phyloP scores from a whole-genome alignment of 2,888 invertebrate species.

The Athetis lepigone region DNA sequence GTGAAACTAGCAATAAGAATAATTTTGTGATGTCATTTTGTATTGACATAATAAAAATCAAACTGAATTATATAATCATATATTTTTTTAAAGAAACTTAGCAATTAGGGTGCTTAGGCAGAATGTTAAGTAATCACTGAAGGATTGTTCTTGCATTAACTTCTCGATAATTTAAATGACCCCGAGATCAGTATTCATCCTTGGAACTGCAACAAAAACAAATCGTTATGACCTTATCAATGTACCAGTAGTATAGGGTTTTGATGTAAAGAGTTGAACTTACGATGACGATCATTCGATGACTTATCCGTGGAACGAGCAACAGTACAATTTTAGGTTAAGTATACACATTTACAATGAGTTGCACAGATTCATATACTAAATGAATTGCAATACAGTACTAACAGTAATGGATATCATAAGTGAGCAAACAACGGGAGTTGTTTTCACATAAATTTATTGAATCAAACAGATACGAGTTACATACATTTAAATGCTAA shows the following conservation, averaged over 20 bases:
- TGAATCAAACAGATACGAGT: constrained; percentile 60
- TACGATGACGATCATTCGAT: constrained; percentile 51
- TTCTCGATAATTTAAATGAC: constrained; percentile 78
- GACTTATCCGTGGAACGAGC: constrained; percentile 52
- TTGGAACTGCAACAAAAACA: constrained; percentile 83
- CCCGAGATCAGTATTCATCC: constrained; percentile 77
- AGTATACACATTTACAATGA: constrained; percentile 58
- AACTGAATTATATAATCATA: constrained; percentile 71
- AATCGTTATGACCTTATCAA: constrained; percentile 40
- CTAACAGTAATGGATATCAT: constrained; percentile 50
- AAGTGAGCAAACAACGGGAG: constrained; percentile 57
- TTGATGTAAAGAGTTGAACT: constrained; percentile 54
- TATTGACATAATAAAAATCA: constrained; percentile 66
- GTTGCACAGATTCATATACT: constrained; percentile 39
- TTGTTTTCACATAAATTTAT: constrained; percentile 61
- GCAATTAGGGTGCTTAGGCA: constrained; percentile 87
- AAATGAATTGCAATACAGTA: constrained; percentile 43
- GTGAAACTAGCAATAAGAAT: constrained; percentile 65
- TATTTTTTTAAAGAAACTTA: constrained; percentile 86
- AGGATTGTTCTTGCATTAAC: constrained; percentile 87
- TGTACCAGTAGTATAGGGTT: constrained; percentile 37
- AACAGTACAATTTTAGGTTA: constrained; percentile 59
- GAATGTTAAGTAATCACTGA: constrained; percentile 89
- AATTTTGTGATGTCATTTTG: constrained; percentile 62
- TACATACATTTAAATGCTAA: constrained; percentile 59